A percentile compares a stretch with the other conserved stretches of the same genome.
phyloP scores from a whole-genome alignment of 1,140 invertebrate genomes.

The Liolophura sinensis region DNA sequence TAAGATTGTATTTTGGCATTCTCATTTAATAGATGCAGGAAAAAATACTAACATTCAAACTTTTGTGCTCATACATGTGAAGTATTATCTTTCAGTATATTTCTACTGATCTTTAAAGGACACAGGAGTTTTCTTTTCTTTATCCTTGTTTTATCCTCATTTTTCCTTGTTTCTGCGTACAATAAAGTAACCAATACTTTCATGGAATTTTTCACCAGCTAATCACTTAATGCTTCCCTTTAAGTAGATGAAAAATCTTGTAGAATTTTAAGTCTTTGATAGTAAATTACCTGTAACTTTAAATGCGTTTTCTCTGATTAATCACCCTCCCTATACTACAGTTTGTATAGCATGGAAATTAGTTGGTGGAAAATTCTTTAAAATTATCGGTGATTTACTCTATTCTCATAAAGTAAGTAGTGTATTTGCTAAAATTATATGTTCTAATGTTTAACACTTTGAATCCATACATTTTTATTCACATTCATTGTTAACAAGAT shows the following conservation, averaged over 20 bases:
- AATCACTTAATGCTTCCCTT: no score
- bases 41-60: background rate
- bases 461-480: background rate
- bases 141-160: slow-evolving; percentile 9
- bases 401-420: background rate
- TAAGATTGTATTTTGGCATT: background rate
- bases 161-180: no score
- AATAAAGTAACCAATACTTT: no score
- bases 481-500: background rate
- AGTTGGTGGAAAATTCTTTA: background rate
- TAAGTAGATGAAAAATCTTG: no score
- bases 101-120: background rate
- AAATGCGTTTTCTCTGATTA: no score
- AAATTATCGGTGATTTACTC: background rate
- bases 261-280: background rate
- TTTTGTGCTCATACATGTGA: background rate
- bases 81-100: background rate
- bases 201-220: no score
- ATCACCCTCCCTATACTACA: background rate
- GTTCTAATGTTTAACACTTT: background rate
- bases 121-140: background rate
- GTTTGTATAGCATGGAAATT: background rate
- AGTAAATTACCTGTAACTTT: no score
- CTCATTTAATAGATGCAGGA: background rate
- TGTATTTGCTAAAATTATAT: background rate